Evolutionary conservation across 2,113 vertebrate species (phyloP).

Genomic region (Bagarius yarrelli): DNA sequence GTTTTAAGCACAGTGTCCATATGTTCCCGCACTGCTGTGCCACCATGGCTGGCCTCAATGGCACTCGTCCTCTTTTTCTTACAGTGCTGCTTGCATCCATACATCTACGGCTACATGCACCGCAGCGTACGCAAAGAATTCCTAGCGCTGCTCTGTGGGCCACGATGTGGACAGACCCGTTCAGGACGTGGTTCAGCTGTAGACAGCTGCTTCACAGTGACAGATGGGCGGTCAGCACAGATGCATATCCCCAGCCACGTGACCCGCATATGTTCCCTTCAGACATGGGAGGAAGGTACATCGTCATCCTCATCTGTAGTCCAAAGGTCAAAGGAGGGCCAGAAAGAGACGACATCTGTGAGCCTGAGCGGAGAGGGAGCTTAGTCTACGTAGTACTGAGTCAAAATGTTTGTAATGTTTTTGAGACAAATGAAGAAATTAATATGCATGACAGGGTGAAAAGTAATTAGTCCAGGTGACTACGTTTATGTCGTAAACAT

Average conservation of each 20-base stretch:
- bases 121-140: slow-evolving; percentile 80
- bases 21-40: slow-evolving; percentile 65
- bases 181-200: slow-evolving; percentile 65
- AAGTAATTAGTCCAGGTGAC: slow-evolving; percentile 4
- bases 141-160: slow-evolving; percentile 73
- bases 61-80: slow-evolving; percentile 84
- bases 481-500: slow-evolving; percentile 3
- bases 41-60: slow-evolving; percentile 78
- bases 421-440: neutral
- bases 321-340: slow-evolving; percentile 72
- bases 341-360: slow-evolving; percentile 73
- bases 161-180: slow-evolving; percentile 69
- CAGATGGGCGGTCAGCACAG: slow-evolving; percentile 69
- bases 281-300: slow-evolving; percentile 75
- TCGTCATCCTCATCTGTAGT: slow-evolving; percentile 71
- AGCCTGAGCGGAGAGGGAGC: slow-evolving; percentile 72
- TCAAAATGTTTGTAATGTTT: slow-evolving; percentile 26
- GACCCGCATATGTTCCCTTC: slow-evolving; percentile 66
- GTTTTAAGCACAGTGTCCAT: slow-evolving; percentile 76
- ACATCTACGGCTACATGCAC: slow-evolving; percentile 88
- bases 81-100: slow-evolving; percentile 86
- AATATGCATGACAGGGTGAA: neutral
- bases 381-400: slow-evolving; percentile 61
- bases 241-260: slow-evolving; percentile 68
- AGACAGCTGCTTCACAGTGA: slow-evolving; percentile 75